Conservation (phyloP, 2,797 vertebrate genomes). For the Liparis tanakae region DNA sequence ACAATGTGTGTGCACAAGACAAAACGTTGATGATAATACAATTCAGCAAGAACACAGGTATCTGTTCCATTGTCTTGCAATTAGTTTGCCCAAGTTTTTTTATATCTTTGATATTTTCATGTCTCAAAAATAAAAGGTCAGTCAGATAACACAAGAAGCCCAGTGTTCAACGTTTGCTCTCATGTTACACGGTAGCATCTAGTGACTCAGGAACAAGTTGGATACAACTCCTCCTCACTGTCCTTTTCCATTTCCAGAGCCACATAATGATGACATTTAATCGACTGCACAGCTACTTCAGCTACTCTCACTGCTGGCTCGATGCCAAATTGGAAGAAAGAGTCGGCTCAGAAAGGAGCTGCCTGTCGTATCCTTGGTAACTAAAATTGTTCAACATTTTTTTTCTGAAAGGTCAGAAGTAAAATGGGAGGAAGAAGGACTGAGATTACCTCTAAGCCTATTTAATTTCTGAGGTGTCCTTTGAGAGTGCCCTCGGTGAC, state of each 20-base stretch:
- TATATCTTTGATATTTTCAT: constrained; percentile 49
- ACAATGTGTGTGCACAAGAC: not conserved
- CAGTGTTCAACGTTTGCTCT: constrained; percentile 27
- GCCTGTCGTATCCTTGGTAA: constrained; percentile 72
- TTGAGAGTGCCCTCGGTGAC: constrained; percentile 37
- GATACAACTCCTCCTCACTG: constrained; percentile 49
- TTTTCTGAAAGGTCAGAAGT: constrained; percentile 69
- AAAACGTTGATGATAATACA: not conserved
- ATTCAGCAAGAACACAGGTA: not conserved
- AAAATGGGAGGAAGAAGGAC: constrained; percentile 50
- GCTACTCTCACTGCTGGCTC: constrained; percentile 47
- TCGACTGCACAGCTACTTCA: constrained; percentile 48
- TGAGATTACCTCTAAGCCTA: constrained; percentile 57
- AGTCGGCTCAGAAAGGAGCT: constrained; percentile 48
- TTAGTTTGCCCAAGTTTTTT: constrained; percentile 5
- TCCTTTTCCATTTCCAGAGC: constrained; percentile 52
- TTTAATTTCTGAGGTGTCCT: constrained; percentile 60
- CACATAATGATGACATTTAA: constrained; percentile 62
- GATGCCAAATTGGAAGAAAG: constrained; percentile 60
- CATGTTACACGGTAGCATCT: constrained; percentile 29
- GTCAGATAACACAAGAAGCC: constrained; percentile 18
- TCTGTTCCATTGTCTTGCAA: constrained; percentile 1
- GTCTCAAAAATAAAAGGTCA: constrained; percentile 55
- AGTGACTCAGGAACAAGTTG: constrained; percentile 42
- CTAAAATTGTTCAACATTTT: constrained; percentile 54